Evolutionary conservation across 2,888 invertebrate genomes (phyloP).

Genomic region (Euzophera pinguis): DNA sequence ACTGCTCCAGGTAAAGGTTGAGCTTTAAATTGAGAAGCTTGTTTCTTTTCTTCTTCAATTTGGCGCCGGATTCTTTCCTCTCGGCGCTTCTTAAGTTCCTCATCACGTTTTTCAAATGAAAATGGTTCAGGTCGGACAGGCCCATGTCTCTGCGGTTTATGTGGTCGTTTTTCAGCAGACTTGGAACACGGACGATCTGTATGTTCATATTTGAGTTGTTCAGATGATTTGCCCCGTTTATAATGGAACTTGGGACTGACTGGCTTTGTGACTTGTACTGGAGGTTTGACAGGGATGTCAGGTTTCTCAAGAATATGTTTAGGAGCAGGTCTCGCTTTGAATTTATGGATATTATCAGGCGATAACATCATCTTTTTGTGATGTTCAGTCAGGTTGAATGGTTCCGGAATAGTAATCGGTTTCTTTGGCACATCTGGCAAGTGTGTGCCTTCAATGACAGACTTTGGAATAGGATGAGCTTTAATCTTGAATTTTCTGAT

Average conservation of each 20-base stretch:
- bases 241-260: constrained; percentile 57
- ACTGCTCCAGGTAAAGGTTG: constrained; percentile 81
- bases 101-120: constrained; percentile 84
- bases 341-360: constrained; percentile 45
- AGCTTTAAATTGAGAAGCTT: constrained; percentile 84
- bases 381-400: constrained; percentile 82
- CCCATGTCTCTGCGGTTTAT: constrained; percentile 43
- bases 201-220: constrained; percentile 33
- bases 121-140: constrained; percentile 77
- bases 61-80: constrained; percentile 81
- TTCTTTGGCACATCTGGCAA: constrained; percentile 76
- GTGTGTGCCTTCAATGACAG: constrained; percentile 73
- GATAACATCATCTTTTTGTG: constrained; percentile 57
- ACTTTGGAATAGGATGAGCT: constrained; percentile 82
- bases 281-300: constrained; percentile 49
- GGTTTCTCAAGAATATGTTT: constrained; percentile 72
- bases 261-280: constrained; percentile 46
- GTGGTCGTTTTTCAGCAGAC: constrained; percentile 29
- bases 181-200: constrained; percentile 18
- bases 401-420: constrained; percentile 79
- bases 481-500: constrained; percentile 83
- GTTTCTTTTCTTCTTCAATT: constrained; percentile 79
- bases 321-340: constrained; percentile 83
- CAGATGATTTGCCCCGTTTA: constrained; percentile 46
- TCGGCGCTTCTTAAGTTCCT: constrained; percentile 74